Conservation (phyloP, 2,113 vertebrate genomes). For the Lepus americanus region DNA sequence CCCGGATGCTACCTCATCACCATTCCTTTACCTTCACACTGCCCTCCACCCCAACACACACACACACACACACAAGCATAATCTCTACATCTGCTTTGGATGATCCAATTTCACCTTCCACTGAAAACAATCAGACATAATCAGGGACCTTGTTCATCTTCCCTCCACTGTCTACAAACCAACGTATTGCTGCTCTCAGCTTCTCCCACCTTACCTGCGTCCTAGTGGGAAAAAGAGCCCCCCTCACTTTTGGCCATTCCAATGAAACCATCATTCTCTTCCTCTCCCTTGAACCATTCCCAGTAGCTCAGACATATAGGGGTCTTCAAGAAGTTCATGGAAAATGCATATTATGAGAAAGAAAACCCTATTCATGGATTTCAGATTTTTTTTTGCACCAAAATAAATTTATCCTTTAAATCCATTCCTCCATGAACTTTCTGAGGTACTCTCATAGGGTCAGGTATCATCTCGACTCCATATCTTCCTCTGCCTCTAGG, state of each 20-base stretch:
- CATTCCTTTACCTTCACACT: background rate
- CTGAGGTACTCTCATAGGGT: no score
- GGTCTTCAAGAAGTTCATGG: no score
- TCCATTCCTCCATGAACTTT: no score
- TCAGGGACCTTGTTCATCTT: background rate
- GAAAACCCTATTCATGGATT: no score
- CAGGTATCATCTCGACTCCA: background rate
- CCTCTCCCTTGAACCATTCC: background rate
- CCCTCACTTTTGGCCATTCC: no score
- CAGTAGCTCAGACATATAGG: background rate
- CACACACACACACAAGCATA: background rate
- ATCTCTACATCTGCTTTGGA: background rate
- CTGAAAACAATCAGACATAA: background rate
- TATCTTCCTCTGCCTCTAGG: accelerated
- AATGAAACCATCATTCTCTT: background rate
- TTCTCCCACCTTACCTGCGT: background rate
- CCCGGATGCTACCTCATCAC: background rate
- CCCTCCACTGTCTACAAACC: background rate
- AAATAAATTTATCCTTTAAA: no score
- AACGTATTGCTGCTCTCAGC: background rate
- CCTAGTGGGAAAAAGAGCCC: background rate
- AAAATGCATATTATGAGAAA: no score
- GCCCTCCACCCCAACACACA: background rate
- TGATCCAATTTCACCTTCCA: background rate
- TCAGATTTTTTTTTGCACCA: no score